These are phyloP conservation scores for Eupelmus urozonus DNA, from an alignment of 2,888 invertebrate genomes.

Conservation along the genomic window DNA sequence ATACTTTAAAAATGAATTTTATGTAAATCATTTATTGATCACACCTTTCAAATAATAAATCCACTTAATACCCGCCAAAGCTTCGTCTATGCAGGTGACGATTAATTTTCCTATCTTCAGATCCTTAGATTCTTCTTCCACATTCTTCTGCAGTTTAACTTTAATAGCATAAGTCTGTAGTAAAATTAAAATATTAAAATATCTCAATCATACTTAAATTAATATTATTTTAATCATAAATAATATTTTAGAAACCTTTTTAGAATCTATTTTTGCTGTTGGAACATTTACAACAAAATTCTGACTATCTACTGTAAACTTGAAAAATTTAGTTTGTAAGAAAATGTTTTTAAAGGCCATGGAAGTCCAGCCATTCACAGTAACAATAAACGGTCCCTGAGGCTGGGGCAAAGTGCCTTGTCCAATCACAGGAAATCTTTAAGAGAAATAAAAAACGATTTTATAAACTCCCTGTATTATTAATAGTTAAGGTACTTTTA, in stretches of 20 bases:
- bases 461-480: neutral
- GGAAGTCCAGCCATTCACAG: slow-evolving; percentile 39
- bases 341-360: slow-evolving; percentile 69
- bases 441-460: slow-evolving; percentile 4
- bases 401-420: slow-evolving; percentile 65
- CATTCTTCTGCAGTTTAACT: neutral
- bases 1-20: too few species aligned
- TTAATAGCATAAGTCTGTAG: too few species aligned
- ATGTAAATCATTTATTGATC: neutral
- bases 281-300: slow-evolving; percentile 57
- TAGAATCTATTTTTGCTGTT: slow-evolving; percentile 58
- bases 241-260: slow-evolving; percentile 61
- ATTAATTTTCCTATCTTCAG: slow-evolving; percentile 34
- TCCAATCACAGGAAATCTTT: slow-evolving; percentile 68
- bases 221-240: neutral
- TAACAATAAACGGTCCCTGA: slow-evolving; percentile 66
- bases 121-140: neutral
- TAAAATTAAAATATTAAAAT: neutral
- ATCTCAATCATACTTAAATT: too few species aligned
- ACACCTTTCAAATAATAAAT: slow-evolving; percentile 45
- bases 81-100: neutral
- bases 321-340: slow-evolving; percentile 62
- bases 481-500: neutral
- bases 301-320: slow-evolving; percentile 62
- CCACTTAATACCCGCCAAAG: slow-evolving; percentile 33